These are phyloP conservation scores for Spinibarbus caldwelli DNA, from an alignment of 2,797 vertebrate species.

Conservation along the genomic window DNA sequence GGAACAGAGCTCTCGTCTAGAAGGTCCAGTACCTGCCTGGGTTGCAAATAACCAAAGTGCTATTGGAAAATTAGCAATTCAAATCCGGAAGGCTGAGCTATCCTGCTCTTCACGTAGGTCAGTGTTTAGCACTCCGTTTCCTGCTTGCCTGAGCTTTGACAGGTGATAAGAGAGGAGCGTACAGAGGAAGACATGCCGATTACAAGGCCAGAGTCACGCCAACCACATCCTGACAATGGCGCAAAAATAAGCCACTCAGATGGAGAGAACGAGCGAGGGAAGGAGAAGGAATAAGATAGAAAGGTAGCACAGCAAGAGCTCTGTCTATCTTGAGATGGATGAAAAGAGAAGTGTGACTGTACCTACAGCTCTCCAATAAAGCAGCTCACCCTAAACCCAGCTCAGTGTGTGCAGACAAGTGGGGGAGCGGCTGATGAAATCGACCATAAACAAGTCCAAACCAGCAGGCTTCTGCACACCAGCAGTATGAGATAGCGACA, in stretches of 20 bases:
- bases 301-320: slow-evolving; percentile 45
- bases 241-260: slow-evolving; percentile 15
- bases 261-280: not conserved
- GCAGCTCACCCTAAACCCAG: slow-evolving; percentile 54
- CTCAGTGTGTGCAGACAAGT: slow-evolving; percentile 49
- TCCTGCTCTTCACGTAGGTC: slow-evolving; percentile 41
- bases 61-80: slow-evolving; percentile 50
- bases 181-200: slow-evolving; percentile 58
- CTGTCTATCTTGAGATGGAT: slow-evolving; percentile 54
- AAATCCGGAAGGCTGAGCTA: slow-evolving; percentile 39
- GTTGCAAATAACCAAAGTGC: slow-evolving; percentile 29
- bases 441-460: slow-evolving; percentile 58
- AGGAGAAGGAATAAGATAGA: slow-evolving; percentile 12
- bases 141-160: slow-evolving; percentile 55
- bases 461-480: slow-evolving; percentile 53
- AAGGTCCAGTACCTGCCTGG: not conserved
- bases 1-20: not conserved
- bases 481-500: slow-evolving; percentile 48
- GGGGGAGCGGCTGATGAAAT: slow-evolving; percentile 57
- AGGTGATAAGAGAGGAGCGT: slow-evolving; percentile 57
- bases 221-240: slow-evolving; percentile 51
- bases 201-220: slow-evolving; percentile 49
- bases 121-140: slow-evolving; percentile 52
- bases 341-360: slow-evolving; percentile 56
- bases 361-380: slow-evolving; percentile 57